Evolutionary conservation across 2,797 vertebrate species (phyloP), one percentile per base, ranked within the genome.

Genomic region (Pristis pectinata): DNA sequence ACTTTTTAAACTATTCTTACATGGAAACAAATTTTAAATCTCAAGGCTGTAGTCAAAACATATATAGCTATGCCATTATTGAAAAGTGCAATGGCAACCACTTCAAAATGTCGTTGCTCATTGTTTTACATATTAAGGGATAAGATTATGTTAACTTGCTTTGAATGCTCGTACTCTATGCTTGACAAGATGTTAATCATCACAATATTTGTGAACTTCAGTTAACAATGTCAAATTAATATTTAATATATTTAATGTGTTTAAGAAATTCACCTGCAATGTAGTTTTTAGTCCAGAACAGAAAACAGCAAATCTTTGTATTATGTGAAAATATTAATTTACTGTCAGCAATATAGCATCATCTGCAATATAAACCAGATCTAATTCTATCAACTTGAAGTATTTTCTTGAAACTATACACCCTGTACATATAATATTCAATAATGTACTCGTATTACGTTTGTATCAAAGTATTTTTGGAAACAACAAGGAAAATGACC

Each of bases 381-480:
- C 95, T 95, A 91, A 95, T 95, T 95, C 53, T 77, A 3, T 94
- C 89, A 95, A 95, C 95, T 95, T 95, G 95, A 95, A 76, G 70
- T 94, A 94, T 94, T 94, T 94, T 94, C 37, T 93, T 94, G 92
- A 94, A 94, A 94, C 92, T 94, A 94, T 94, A 94, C 70, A 94
- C 92, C 70, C 70, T 98, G 97, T 95, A 97, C 95, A 97, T 98
- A 99, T 99, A 99, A 98, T 97, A 95, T 97, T 96, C 95, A 96
- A 98, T 98, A 98, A 98, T 98, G 98, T 98, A 98, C 97, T 97
- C 96, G 98, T 97, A 98, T 98, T 97, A 96, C 95, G 95, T 96
- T 97, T 96, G 96, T 96, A 96, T 97, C 97, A 95, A 96, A 97
- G 97, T 99, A 99, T 99, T 98, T 99, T 98, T 98, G 98, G 98